Base-by-base conservation (phyloP, 2,113 vertebrate species). In the Anoplopoma fimbria region DNA sequence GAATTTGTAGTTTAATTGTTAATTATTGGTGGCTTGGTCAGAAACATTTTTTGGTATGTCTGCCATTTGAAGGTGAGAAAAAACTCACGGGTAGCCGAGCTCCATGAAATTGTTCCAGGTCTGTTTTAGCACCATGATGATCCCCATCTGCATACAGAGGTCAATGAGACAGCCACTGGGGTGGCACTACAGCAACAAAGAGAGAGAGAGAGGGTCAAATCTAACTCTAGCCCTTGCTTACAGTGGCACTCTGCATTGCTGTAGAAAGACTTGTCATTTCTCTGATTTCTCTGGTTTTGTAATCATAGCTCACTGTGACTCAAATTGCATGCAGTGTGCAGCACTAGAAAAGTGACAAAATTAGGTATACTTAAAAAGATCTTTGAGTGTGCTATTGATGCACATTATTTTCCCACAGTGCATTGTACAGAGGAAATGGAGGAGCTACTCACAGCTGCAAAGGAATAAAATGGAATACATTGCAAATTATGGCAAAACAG, bases 81-180 rank as follows among this genome's bases (percentile, higher is more conserved):
- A 19, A 21, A 4, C 95, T 97, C 93, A 99, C 98, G 98, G 98
- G 91, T 97, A 98, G 87, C 97, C 97, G 40, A 99, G 94, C 92
- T 99, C 98, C 97, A 99, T 97, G 93, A 99, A 96, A 82, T 99
- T 99, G 94, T 98, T 98, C 97, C 97, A 97, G 13, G 96, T 97
- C 95, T 99, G 98, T 94, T 99, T 99, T 91, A 99, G 96, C 92
- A 98, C 96, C 97, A 99, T 98, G 92, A 99, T 99, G 88, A 99
- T 97, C 67, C 97, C 97, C 98, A 99, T 98, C 90, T 99, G 98
- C 96, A 99, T 95, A 91, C 98, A 99, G 88, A 99, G 97, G 93
- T 99, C 98, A 86, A 98, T 98, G 95, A 99, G 97, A 94, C 98
- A 99, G 94, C 98, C 98, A 63, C 98, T 99, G 58, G 98, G 97